phyloP scores from a whole-genome alignment of 2,113 vertebrate genomes.

The Hemicordylus capensis region DNA sequence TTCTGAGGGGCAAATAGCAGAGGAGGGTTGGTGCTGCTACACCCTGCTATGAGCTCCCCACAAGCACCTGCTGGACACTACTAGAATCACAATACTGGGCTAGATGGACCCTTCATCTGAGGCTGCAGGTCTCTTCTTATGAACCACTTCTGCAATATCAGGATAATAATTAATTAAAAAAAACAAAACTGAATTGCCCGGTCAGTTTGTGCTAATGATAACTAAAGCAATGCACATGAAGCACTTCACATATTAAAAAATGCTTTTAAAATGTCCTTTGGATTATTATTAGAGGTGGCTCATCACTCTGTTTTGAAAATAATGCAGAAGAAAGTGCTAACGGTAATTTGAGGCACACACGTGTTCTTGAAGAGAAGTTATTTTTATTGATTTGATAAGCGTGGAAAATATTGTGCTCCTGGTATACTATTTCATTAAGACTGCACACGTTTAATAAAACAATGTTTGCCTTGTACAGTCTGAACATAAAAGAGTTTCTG shows the following conservation, averaged over 20 bases:
- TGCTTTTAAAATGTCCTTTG: no score
- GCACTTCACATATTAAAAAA: no score
- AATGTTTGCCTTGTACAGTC: neutral
- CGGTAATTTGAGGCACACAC: neutral
- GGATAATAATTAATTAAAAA: neutral
- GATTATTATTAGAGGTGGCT: no score
- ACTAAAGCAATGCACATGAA: no score
- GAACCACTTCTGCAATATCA: neutral
- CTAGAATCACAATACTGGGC: neutral
- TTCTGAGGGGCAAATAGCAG: no score
- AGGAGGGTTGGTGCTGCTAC: no score
- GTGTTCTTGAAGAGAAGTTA: neutral
- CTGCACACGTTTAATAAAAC: neutral
- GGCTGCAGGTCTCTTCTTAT: neutral
- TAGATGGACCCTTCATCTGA: neutral
- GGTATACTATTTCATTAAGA: neutral
- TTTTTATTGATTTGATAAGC: neutral
- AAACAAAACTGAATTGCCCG: no score
- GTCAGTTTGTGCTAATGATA: no score
- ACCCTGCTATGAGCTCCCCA: no score
- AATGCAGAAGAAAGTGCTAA: neutral
- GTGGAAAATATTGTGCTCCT: neutral
- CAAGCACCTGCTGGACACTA: neutral
- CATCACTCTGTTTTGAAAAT: neutral
- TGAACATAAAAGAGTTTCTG: neutral